A percentile compares a stretch with the other conserved stretches of the same genome.
phyloP scores from a whole-genome alignment of 2,797 vertebrate genomes.

The Tokudaia tokunoshimensis region DNA sequence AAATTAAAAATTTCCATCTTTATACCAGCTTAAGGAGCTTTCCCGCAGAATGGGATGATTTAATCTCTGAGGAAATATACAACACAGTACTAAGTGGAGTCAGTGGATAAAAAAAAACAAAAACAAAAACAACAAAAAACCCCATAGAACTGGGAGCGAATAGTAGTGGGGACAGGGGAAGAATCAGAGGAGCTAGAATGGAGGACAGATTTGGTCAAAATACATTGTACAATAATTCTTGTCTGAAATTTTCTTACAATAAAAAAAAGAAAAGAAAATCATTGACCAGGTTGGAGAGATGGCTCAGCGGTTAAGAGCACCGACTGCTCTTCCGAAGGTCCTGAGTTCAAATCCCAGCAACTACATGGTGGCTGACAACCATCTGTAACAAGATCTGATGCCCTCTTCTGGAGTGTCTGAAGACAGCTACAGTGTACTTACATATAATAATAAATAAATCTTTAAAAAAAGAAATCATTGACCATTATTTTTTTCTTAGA shows the following conservation, averaged over 20 bases:
- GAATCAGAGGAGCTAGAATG: not conserved
- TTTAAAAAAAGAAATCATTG: constrained; percentile 16
- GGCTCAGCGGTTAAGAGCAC: no score
- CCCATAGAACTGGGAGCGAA: no score
- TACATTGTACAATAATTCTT: no score
- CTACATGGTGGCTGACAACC: no score
- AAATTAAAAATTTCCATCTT: no score
- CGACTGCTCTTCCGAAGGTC: no score
- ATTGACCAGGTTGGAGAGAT: not conserved
- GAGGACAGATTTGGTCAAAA: not conserved
- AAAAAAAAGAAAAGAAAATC: constrained; percentile 50
- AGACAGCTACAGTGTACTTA: no score
- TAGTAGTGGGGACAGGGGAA: not conserved
- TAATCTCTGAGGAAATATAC: not conserved
- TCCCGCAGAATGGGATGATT: not conserved
- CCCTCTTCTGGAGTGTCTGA: no score
- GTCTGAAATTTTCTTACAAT: not conserved
- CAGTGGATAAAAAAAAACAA: not conserved
- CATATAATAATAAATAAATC: no score
- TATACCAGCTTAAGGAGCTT: not conserved
- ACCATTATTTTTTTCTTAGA: constrained; percentile 54
- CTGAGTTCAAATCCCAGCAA: no score
- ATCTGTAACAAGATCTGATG: no score
- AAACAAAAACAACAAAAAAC: not conserved
- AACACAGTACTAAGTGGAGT: not conserved